A percentile compares a stretch with the other conserved stretches of the same genome.
Conservation (phyloP, 2,797 vertebrate species). For the Neosalanx taihuensis region DNA sequence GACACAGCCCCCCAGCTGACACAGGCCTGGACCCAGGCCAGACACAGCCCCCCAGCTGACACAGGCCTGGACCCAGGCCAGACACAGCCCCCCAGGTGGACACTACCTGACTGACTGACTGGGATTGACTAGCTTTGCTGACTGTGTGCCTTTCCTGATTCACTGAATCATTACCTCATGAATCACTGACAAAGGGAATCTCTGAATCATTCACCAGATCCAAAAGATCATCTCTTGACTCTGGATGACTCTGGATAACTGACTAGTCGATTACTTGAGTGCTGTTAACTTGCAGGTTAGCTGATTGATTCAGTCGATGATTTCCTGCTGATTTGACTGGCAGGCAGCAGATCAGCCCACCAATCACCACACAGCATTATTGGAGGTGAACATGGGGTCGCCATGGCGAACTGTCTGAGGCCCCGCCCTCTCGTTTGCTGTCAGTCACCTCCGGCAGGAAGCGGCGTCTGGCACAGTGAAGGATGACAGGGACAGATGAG, state of each 20-base stretch:
- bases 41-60: no score
- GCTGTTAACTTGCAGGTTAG: slow-evolving; percentile 32
- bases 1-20: slow-evolving; percentile 26
- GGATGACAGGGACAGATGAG: slow-evolving; percentile 59
- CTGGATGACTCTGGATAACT: background rate
- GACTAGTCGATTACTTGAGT: background rate
- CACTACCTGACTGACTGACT: slow-evolving; percentile 44
- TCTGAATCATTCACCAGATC: background rate
- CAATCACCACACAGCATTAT: slow-evolving; percentile 59
- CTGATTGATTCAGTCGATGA: slow-evolving; percentile 32
- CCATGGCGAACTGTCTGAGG: slow-evolving; percentile 35
- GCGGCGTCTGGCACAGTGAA: slow-evolving; percentile 40
- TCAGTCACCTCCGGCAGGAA: slow-evolving; percentile 56
- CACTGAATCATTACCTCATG: slow-evolving; percentile 15
- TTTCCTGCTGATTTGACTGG: slow-evolving; percentile 45
- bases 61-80: slow-evolving; percentile 33
- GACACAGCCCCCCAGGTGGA: slow-evolving; percentile 44
- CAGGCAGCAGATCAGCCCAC: slow-evolving; percentile 46
- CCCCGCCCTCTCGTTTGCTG: slow-evolving; percentile 62
- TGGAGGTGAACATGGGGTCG: slow-evolving; percentile 57
- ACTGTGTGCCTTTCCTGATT: slow-evolving; percentile 1
- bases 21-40: background rate
- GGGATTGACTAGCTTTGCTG: slow-evolving; percentile 31
- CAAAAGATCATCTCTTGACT: background rate
- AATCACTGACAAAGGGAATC: background rate